A percentile compares a stretch with the other conserved stretches of the same genome.
These are phyloP conservation scores for Ceratosolen fusciceps DNA, from an alignment of 1,140 invertebrate genomes.

Conservation along the genomic window DNA sequence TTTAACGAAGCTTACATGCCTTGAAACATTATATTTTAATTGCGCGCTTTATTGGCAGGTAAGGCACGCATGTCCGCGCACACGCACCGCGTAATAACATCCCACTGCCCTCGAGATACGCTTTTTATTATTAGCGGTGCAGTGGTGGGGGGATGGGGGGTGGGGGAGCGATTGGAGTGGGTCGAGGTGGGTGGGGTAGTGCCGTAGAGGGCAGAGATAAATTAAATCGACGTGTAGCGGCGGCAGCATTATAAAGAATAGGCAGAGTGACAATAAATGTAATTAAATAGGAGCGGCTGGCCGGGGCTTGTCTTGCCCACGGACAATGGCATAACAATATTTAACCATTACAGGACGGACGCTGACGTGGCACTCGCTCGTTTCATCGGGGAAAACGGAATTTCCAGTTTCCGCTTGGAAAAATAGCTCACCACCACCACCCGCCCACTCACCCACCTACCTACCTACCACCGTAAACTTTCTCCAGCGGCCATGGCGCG, in stretches of 20 bases:
- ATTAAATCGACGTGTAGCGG: not conserved
- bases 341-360: conserved; percentile 54
- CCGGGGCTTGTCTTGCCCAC: conserved; percentile 6
- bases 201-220: not conserved
- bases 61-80: not conserved
- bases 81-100: not conserved
- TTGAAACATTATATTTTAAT: conserved; percentile 30
- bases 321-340: conserved; percentile 23
- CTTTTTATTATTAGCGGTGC: too few relatives aligned
- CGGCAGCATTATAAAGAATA: not conserved
- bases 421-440: conserved; percentile 54
- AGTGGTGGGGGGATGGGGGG: too few relatives aligned
- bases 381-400: conserved; percentile 53
- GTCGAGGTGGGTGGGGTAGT: too few relatives aligned
- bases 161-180: too few relatives aligned
- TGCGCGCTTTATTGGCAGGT: not conserved
- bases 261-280: not conserved
- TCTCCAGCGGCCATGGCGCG: conserved; percentile 47
- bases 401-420: conserved; percentile 59
- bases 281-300: not conserved
- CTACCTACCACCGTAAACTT: conserved; percentile 39
- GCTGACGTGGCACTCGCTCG: conserved; percentile 61
- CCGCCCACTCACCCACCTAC: conserved; percentile 33
- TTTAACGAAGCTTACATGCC: conserved; percentile 33
- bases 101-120: not conserved